A percentile compares a stretch with the other conserved stretches of the same genome.
Conservation (phyloP, 2,888 invertebrate species). For the Seira ritae region DNA sequence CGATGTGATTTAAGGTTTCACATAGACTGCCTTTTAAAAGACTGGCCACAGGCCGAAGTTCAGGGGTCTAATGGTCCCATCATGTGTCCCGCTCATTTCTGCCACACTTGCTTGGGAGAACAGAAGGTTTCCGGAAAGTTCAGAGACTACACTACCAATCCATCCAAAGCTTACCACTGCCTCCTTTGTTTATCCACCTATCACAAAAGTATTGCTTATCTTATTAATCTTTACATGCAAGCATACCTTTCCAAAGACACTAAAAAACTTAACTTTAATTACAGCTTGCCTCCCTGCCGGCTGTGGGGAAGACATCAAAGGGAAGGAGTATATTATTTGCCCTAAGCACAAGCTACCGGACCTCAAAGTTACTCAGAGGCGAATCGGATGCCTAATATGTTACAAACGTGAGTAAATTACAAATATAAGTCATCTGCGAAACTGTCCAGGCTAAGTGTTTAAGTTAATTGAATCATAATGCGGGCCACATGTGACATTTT, state of each 20-base stretch:
- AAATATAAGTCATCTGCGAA: too few relatives aligned
- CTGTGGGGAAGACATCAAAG: conserved; percentile 56
- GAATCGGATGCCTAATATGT: conserved; percentile 69
- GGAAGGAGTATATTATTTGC: conserved; percentile 63
- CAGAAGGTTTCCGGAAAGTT: conserved; percentile 61
- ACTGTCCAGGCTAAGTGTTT: too few relatives aligned
- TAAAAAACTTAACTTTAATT: neutral
- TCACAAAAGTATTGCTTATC: conserved; percentile 64
- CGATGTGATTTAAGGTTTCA: conserved; percentile 68
- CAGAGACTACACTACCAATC: conserved; percentile 51
- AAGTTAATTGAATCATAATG: too few relatives aligned
- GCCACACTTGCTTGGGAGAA: conserved; percentile 70
- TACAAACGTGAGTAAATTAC: conserved; percentile 51
- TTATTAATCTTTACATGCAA: conserved; percentile 14
- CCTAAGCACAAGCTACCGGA: conserved; percentile 62
- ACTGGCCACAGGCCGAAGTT: conserved; percentile 70
- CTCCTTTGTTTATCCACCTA: conserved; percentile 65
- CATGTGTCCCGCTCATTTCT: conserved; percentile 69
- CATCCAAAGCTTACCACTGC: conserved; percentile 53
- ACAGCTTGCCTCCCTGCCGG: conserved; percentile 70
- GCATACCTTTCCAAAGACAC: too few relatives aligned
- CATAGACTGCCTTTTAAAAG: conserved; percentile 58
- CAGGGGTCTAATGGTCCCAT: conserved; percentile 66
- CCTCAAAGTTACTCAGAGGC: conserved; percentile 49
- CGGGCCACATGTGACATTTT: neutral